Base-by-base conservation (phyloP, 2,888 invertebrate genomes). In the Macrosiphum euphorbiae region DNA sequence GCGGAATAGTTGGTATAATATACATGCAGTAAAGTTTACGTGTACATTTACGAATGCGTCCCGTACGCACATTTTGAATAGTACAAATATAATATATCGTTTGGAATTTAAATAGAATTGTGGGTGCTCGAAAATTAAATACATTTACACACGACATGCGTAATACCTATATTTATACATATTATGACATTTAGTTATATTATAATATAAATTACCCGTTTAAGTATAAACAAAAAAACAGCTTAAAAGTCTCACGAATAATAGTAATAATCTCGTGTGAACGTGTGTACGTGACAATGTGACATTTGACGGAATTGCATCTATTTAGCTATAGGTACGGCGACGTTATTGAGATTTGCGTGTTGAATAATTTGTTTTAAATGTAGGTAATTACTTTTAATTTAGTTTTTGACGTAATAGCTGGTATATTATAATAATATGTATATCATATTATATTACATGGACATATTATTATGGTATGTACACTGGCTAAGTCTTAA, bases 201-300 rank as follows among this genome's bases (percentile, higher is more conserved):
- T 35, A 35, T 35, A 78, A 26, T 78, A 78, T 78, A 35, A 78
- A 78, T 78, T 35, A 78, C 35, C 35, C 20, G 78, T 20, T 35
- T 78, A 78, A 78, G 20, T 20, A 35, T 78, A 41, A 78, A 35
- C 35, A 78, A 41, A 20, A 61, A 78, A 20, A 20, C 35, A 2
- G 8, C 20, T 20, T 78, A 78, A 35, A 78, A 35, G 35, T 78
- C 78, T 2, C 35, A 35, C 20, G 20, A 78, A 78, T 78, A 67
- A n/a, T 67, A 67, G n/a, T 67, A 67, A 67, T 67, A 35, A 41
- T 78, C 35, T 78, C 26, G 20, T 41, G 35, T 28, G 47, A 47
- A 86, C 47, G 86, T 78, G 78, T 78, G 35, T 78, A 78, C 78
- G 78, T 78, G 78, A 78, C 78, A 11, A 78, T 35, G 78, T 78